A percentile compares a stretch with the other conserved stretches of the same genome.
These are phyloP conservation scores for Microplitis deprimator DNA, from an alignment of 2,888 invertebrate species.

Conservation along the genomic window DNA sequence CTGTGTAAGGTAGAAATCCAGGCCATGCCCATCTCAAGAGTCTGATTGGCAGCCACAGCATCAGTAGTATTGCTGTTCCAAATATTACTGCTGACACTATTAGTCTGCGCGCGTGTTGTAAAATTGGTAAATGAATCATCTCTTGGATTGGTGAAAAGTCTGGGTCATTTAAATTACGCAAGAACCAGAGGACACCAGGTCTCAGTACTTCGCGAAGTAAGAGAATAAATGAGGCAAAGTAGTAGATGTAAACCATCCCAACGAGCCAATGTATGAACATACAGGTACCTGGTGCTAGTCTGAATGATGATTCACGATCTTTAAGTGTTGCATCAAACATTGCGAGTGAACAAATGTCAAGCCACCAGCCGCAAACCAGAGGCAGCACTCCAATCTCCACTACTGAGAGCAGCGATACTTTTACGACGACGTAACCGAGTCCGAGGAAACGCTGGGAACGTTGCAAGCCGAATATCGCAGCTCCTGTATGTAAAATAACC, in stretches of 20 bases:
- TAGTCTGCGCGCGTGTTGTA: constrained; percentile 90
- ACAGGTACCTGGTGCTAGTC: constrained; percentile 93
- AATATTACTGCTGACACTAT: constrained; percentile 96
- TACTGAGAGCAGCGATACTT: constrained; percentile 94
- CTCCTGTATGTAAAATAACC: constrained; percentile 87
- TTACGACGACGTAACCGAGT: constrained; percentile 90
- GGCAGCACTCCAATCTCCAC: constrained; percentile 98
- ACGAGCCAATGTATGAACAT: constrained; percentile 99
- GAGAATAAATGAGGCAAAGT: constrained; percentile 97
- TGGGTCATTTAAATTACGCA: constrained; percentile 97
- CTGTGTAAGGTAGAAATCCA: constrained; percentile 94
- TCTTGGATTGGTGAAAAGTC: constrained; percentile 99
- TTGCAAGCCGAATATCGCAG: constrained; percentile 84
- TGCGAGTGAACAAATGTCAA: constrained; percentile 96
- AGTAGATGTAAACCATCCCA: constrained; percentile 99
- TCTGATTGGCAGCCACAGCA: constrained; percentile 95
- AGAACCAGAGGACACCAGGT: constrained; percentile 98
- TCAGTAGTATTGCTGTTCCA: constrained; percentile 94
- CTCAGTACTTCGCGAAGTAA: constrained; percentile 93
- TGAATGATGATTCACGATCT: constrained; percentile 90
- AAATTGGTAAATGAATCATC: constrained; percentile 97
- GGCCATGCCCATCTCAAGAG: constrained; percentile 87
- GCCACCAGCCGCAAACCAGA: constrained; percentile 98
- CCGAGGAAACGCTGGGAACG: constrained; percentile 90
- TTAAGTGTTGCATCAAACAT: constrained; percentile 92